Base-by-base conservation (phyloP, 2,797 vertebrate genomes). In the Xiphorhynchus erythropygius region DNA sequence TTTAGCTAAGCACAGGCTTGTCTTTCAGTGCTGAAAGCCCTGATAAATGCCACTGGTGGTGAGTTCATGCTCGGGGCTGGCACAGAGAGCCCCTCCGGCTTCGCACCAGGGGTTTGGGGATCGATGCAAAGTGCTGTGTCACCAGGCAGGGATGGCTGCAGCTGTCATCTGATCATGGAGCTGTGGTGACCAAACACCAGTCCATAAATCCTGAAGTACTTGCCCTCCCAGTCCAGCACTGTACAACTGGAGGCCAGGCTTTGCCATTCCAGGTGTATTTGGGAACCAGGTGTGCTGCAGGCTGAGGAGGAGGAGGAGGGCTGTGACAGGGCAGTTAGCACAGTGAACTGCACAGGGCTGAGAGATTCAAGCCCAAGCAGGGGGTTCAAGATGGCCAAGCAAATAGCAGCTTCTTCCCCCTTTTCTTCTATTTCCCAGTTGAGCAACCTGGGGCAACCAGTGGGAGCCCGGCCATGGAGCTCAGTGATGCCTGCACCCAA, bases 181-280 rank as follows among this genome's bases (percentile, higher is more conserved):
- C 96, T 81, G 85, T 50, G 79, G 95, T 42, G 95, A 93, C 96
- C 85, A 39, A 82, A 94, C 91, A 94, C 87, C 95, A 95, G 96
- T 93, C 94, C 94, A 87, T 97, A 96, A 97, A 96, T 97, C 94
- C 93, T 94, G 28, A 89, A 96, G 97, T 96, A 97, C 96, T 97
- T 96, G 91, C 95, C 86, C 87, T 96, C 94, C 65, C 81, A 79
- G 87, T 90, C 94, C 90, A n/a, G 87, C 76, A 91, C 82, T 68
- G 49, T 55, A 37, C 11, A 30, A 89, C 95, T 78, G 93, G 88
- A 90, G 94, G 87, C 82, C 35, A 44, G 71, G 52, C 77, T 94
- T 91, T 90, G 84, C 85, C 57, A 42, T 67, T 91, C 93, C 28
- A 80, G 81, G 96, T 73, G 90, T 86, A 84, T 37, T 73, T 52